Percentiles rank a stretch among this genome's conserved stretches.
Conservation (phyloP, 2,113 vertebrate species). For the Erpornis zantholeuca region DNA sequence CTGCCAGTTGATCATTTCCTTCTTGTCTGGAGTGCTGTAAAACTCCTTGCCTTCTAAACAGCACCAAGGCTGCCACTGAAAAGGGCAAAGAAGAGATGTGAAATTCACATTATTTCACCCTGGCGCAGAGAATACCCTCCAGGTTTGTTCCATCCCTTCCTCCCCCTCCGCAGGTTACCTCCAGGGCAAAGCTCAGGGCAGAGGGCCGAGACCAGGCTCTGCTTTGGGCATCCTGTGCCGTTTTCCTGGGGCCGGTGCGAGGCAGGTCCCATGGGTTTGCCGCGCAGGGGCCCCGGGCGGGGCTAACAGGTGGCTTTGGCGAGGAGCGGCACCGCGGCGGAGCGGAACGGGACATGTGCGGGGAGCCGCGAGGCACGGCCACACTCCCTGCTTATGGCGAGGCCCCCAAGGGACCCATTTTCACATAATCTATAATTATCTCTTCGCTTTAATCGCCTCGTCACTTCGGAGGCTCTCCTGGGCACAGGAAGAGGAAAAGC, state of each 20-base stretch:
- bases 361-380: conserved; percentile 54
- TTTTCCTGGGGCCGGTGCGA: not conserved
- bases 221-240: not conserved
- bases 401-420: conserved; percentile 76
- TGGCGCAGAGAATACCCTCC: not conserved
- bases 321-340: not conserved
- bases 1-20: not conserved
- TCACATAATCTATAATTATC: conserved; percentile 89
- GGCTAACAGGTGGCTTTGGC: conserved; percentile 67
- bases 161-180: not conserved
- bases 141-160: not conserved
- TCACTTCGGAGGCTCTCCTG: conserved; percentile 79
- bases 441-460: conserved; percentile 82
- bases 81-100: not conserved
- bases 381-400: conserved; percentile 73
- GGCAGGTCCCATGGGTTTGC: not conserved
- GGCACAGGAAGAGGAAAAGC: conserved; percentile 86
- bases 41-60: not conserved
- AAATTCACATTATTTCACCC: not conserved
- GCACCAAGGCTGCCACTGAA: not conserved
- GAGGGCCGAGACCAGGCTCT: not conserved
- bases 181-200: not conserved
- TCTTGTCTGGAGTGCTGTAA: not conserved
- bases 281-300: not conserved
- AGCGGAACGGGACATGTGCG: conserved; percentile 15